Base-by-base conservation (phyloP, 64 coral and sea anemone species). In the Pocillopora verrucosa region DNA sequence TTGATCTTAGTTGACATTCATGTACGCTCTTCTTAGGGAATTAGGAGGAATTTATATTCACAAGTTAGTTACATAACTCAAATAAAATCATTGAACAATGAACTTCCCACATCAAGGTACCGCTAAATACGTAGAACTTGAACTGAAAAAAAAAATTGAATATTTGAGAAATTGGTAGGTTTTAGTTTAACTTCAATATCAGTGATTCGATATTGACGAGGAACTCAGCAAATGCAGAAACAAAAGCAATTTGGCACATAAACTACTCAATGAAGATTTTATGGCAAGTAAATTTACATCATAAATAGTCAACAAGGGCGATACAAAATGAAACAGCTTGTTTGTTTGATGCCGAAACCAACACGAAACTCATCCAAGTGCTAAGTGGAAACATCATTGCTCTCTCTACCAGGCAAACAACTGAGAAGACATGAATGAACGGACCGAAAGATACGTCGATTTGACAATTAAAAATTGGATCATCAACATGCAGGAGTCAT, bases 381-480 rank as follows among this genome's bases (percentile, higher is more conserved):
- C n/a, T 41, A 67, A 51, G 22, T 34, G 13, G n/a, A 11, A 22
- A 83, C 67, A 51, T 34, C 15, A 68, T 45, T 72, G 63, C 61
- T 72, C 37, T 84, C 36, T 20, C 68, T 9, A 45, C 64, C 41
- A 51, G 35, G 36, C 17, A 70, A 76, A 76, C 74, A 76, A 84
- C 24, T 13, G n/a, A 57, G 68, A 26, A 65, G 65, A 72, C 69
- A 85, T 20, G 70, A 72, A 85, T 72, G 82, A 56, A n/a, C 10
- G 11, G 36, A 45, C 36, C 35, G 60, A 68, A 36, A 36, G 9
- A 17, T 84, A 9, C 20, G 68, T 62, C 61, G 61, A 10, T 85
- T 85, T 57, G 82, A 41, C 51, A 79, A 72, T 72, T 85, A 56
- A 72, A 51, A 85, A 72, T 85, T 13, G 65, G 38, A 7, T 41